Base-by-base conservation (phyloP, 2,888 invertebrate species). In the Melieria omissa region DNA sequence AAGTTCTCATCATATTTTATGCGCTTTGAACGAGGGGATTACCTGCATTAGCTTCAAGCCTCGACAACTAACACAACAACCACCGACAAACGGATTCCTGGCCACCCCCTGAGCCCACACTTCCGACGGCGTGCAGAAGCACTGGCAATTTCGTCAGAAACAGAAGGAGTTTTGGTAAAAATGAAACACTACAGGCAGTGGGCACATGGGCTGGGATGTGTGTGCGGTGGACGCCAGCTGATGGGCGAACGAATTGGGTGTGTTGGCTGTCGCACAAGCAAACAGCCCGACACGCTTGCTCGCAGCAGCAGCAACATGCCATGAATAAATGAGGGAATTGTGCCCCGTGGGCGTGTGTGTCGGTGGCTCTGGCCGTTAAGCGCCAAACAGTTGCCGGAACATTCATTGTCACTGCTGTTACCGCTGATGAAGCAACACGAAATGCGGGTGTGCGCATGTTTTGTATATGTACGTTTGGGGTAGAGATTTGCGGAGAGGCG, bases 21-120 rank as follows among this genome's bases (percentile, higher is more conserved):
- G 72, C 61, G 64, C 58, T 63, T n/a, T 46, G 49, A 62, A 72
- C 67, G 63, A 54, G 60, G 46, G 58, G 68, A 72, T 72, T 72
- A 64, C 61, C 60, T 68, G 65, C 72, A 72, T 72, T 72, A 72
- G 54, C 14, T 61, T 68, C 64, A 4, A 41, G 52, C 16, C 29
- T 8, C 12, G 16, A 47, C 9, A 14, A n/a, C 16, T 5, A 63
- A 45, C 42, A 41, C 3, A 52, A 8, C 52, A 52, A 52, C 12
- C 4, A 29, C 47, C 46, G 16, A 61, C 4, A 63, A 63, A 46
- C 14, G 12, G n/a, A n/a, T 14, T 12, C 52, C 52, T 5, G 12
- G 52, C 52, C 52, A 52, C 52, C 52, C 52, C 52, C 6, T n/a
- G 14, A 52, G 52, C 5, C 29, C 29, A 29, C 29, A 29, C 29